A percentile compares a stretch with the other conserved stretches of the same genome.
These are phyloP conservation scores for Grantiella picta DNA, from an alignment of 2,113 vertebrate species.

Conservation along the genomic window DNA sequence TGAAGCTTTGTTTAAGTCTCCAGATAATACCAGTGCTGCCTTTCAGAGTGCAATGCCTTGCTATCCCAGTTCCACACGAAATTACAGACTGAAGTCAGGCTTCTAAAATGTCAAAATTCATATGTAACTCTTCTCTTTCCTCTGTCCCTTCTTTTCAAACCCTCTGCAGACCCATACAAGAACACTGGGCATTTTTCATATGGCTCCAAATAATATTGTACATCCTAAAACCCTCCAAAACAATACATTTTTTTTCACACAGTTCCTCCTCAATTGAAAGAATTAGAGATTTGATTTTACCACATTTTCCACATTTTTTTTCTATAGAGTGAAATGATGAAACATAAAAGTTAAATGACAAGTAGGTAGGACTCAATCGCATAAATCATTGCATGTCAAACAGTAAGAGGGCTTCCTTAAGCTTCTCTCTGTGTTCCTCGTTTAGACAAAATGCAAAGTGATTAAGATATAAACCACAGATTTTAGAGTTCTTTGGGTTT, in stretches of 20 bases:
- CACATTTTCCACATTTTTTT: accelerated
- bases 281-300: neutral
- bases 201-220: neutral
- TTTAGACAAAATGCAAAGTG: neutral
- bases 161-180: neutral
- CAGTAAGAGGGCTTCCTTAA: neutral
- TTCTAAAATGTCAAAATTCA: neutral
- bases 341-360: neutral
- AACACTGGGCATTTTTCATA: neutral
- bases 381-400: neutral
- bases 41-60: neutral
- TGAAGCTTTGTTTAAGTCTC: neutral
- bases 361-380: neutral
- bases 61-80: neutral
- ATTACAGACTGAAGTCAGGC: neutral
- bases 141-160: neutral
- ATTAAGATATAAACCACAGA: neutral
- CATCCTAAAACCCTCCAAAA: neutral
- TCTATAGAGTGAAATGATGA: neutral
- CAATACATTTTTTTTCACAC: accelerated
- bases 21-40: neutral
- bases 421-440: accelerated
- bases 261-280: neutral
- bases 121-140: neutral
- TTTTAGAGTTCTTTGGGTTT: neutral